Evolutionary conservation across 2,113 vertebrate genomes (phyloP).

Genomic region (Aegotheles bennettii): DNA sequence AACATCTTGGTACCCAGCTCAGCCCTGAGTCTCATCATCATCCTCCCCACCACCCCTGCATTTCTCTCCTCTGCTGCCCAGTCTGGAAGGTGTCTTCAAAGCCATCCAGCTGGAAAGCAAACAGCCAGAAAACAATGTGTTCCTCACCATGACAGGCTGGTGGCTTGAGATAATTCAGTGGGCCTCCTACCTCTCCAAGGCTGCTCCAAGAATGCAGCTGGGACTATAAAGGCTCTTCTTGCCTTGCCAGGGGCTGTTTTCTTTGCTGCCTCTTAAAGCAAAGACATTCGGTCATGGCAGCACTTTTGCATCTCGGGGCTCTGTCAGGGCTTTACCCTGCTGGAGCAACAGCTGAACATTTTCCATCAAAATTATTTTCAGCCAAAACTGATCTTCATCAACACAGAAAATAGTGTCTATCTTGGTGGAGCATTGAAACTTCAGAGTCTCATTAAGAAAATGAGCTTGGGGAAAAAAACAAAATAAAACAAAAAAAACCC

Average conservation of each 20-base stretch:
- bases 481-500: too few species aligned
- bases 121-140: background rate
- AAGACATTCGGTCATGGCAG: background rate
- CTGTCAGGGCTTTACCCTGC: background rate
- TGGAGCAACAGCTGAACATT: slow-evolving; percentile 2
- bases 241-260: background rate
- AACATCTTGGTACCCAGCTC: rapidly evolving
- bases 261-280: background rate
- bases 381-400: slow-evolving; percentile 1
- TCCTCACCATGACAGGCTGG: background rate
- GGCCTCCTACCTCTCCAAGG: background rate
- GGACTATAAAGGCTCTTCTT: background rate
- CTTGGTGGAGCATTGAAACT: background rate
- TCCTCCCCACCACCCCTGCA: background rate
- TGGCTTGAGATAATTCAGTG: background rate
- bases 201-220: background rate
- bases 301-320: background rate
- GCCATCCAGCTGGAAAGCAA: background rate
- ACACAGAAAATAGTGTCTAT: background rate
- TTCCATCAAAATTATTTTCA: slow-evolving; percentile 10
- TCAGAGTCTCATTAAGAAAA: background rate
- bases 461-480: too few species aligned
- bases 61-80: background rate
- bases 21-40: background rate
- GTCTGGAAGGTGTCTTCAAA: background rate